Base-by-base conservation (phyloP, 2,888 invertebrate species). In the Heliconius hortense region DNA sequence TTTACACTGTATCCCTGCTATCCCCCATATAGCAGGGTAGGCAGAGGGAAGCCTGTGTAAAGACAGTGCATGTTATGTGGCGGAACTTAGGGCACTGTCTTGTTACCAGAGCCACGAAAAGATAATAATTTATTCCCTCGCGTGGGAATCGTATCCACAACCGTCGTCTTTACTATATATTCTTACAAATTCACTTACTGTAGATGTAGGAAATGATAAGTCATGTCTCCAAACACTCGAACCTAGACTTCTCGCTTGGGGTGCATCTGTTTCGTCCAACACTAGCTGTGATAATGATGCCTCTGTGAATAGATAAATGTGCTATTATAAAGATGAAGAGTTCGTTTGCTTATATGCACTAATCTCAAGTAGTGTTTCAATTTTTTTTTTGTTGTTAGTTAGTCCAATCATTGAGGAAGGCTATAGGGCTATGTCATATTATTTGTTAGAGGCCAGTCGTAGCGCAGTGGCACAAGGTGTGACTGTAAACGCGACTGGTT, bases 221-320 rank as follows among this genome's bases (percentile, higher is more conserved):
- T 92, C 90, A 70, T 90, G 91, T 4, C 90, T 81, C 93, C 92
- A 92, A 4, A 92, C 91, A 74, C 87, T 89, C 5, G 90, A 90
- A 18, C 90, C 87, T 35, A 91, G 85, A 0, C 89, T 83, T 5
- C 85, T 83, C 1, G 84, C 81, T 4, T 83, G 87, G 0, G 94
- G 92, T 1, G 88, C 82, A 76, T 95, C 95, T 3, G 93, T 90
- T 79, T 95, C 95, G 77, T 95, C 95, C 80, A 95, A 82, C 72
- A 95, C 95, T 88, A 95, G 86, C 88, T 95, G 95, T 59, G 95
- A 95, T 24, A 95, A 86, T 63, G 95, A 95, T 26, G 94, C 94
- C 82, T 95, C 95, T 94, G 90, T 28, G 79, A 81, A 60, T 53
- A 26, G 1, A n/a, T 24, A 24, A 28, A 11, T 56, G n/a, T 56